phyloP scores from a whole-genome alignment of 2,888 invertebrate species.

The Unio pictorum region DNA sequence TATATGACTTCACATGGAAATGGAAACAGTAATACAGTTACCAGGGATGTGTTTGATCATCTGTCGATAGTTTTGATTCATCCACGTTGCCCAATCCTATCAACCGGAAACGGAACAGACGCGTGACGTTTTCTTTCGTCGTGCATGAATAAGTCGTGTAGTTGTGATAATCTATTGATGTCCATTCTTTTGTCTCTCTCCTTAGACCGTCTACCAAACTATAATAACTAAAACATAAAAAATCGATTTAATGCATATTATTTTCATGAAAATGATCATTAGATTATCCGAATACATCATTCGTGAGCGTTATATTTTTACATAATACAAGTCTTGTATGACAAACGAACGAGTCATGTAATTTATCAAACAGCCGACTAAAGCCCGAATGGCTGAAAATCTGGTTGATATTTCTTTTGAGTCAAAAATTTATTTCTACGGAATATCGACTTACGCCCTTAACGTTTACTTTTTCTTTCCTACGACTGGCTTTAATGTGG shows the following conservation, averaged over 20 bases:
- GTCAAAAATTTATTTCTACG: too few relatives aligned
- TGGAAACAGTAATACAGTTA: background rate
- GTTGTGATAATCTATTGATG: conserved; percentile 23
- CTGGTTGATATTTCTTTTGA: too few relatives aligned
- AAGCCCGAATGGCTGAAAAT: too few relatives aligned
- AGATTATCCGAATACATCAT: too few relatives aligned
- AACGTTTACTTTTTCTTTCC: too few relatives aligned
- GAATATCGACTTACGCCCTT: too few relatives aligned
- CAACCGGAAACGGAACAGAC: conserved; percentile 24
- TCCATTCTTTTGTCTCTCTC: conserved; percentile 26
- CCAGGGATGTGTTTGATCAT: conserved; percentile 32
- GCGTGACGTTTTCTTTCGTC: conserved; percentile 9
- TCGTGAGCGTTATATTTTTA: too few relatives aligned
- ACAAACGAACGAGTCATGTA: too few relatives aligned
- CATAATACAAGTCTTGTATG: too few relatives aligned
- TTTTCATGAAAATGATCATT: background rate
- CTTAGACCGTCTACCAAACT: conserved; percentile 26
- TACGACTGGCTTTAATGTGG: too few relatives aligned
- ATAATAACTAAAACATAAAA: conserved; percentile 16
- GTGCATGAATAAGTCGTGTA: conserved; percentile 18
- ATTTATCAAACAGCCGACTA: too few relatives aligned
- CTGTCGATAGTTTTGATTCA: conserved; percentile 11
- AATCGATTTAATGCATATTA: background rate
- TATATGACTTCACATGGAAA: too few relatives aligned
- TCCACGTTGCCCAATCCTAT: conserved; percentile 19